These are phyloP conservation scores for Trileptium ribeirensis DNA, from an alignment of 2,888 invertebrate species.

Conservation along the genomic window DNA sequence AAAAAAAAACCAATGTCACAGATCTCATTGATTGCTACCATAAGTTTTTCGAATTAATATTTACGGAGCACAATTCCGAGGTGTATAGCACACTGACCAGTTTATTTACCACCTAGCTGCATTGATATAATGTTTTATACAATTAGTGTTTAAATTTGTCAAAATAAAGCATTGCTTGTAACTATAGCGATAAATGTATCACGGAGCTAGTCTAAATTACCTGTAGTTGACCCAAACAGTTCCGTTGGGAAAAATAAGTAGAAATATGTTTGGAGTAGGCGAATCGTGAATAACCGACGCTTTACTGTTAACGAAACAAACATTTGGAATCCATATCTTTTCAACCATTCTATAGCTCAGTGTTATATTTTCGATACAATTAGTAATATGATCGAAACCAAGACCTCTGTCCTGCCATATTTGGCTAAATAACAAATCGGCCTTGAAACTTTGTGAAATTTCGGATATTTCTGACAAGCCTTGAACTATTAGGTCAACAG, in stretches of 20 bases:
- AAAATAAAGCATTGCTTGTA: too few species aligned
- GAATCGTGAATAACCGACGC: conserved; percentile 14
- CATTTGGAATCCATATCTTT: conserved; percentile 22
- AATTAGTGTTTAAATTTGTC: too few species aligned
- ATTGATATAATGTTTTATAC: too few species aligned
- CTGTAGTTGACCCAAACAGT: conserved; percentile 25
- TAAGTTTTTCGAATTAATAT: too few species aligned
- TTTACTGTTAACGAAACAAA: conserved; percentile 24
- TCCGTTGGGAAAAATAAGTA: conserved; percentile 22
- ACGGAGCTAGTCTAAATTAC: too few species aligned
- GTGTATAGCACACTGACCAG: too few species aligned
- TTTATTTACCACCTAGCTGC: too few species aligned
- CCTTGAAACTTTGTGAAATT: conserved; percentile 40
- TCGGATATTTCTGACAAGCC: conserved; percentile 33
- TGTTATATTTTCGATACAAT: conserved; percentile 16
- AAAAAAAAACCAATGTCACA: too few species aligned
- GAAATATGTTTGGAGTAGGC: too few species aligned
- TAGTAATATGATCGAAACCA: conserved; percentile 31
- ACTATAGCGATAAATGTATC: too few species aligned
- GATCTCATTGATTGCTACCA: too few species aligned
- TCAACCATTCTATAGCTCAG: conserved; percentile 12
- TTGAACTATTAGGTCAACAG: conserved; percentile 43
- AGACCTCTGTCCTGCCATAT: conserved; percentile 50
- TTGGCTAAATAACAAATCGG: conserved; percentile 48
- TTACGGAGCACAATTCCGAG: too few species aligned